phyloP scores from a whole-genome alignment of 1,140 invertebrate genomes.

The Megathymus violae region DNA sequence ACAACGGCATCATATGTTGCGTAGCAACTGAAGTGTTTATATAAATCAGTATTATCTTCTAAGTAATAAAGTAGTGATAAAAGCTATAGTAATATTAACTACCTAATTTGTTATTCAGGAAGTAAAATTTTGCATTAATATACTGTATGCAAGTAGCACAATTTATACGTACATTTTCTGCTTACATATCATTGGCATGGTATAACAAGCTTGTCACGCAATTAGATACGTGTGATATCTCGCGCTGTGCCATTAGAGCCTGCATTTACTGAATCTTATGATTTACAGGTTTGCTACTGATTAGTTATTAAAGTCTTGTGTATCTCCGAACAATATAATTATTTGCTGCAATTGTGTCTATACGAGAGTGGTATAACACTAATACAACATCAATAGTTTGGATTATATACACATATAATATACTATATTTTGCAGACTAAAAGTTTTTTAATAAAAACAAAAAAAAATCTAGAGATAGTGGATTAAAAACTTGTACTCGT shows the following conservation, averaged over 20 bases:
- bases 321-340: too few species aligned
- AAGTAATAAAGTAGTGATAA: slow-evolving; percentile 21
- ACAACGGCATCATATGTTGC: too few species aligned
- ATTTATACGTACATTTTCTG: slow-evolving; percentile 38
- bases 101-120: slow-evolving; percentile 37
- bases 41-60: slow-evolving; percentile 15
- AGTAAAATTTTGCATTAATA: slow-evolving; percentile 41
- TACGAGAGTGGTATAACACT: too few species aligned
- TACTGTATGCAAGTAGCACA: slow-evolving; percentile 32
- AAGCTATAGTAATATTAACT: slow-evolving; percentile 22
- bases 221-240: slow-evolving; percentile 45
- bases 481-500: too few species aligned
- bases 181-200: slow-evolving; percentile 32
- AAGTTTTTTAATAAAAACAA: too few species aligned
- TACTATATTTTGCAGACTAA: too few species aligned
- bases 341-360: too few species aligned
- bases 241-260: slow-evolving; percentile 13
- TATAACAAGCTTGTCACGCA: slow-evolving; percentile 39
- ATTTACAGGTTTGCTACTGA: slow-evolving; percentile 20
- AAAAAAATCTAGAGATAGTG: too few species aligned
- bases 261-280: slow-evolving; percentile 20
- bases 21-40: too few species aligned
- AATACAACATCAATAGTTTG: too few species aligned
- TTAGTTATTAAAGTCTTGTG: slow-evolving; percentile 15
- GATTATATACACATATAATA: too few species aligned